A percentile compares a stretch with the other conserved stretches of the same genome.
Conservation (phyloP, 2,797 vertebrate species). For the Lindbergichthys nudifrons region DNA sequence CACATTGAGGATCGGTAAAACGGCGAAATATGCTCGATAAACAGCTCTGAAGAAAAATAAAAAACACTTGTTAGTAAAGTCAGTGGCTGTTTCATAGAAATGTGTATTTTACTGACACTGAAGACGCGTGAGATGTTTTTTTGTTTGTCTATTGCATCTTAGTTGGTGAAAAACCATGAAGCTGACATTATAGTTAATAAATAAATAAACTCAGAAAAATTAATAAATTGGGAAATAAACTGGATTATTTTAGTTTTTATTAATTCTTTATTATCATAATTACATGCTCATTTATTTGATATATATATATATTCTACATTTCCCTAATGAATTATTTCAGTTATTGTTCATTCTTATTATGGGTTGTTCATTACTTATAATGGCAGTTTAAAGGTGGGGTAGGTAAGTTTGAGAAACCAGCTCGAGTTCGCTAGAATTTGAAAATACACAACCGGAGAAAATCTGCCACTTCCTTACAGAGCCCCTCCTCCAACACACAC, state of each 20-base stretch:
- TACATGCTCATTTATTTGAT: too few relatives aligned
- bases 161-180: neutral
- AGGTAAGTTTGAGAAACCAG: too few relatives aligned
- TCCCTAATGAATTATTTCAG: too few relatives aligned
- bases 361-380: neutral
- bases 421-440: too few relatives aligned
- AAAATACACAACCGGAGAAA: too few relatives aligned
- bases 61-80: neutral
- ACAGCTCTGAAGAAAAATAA: neutral
- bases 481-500: too few relatives aligned
- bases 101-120: neutral
- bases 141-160: neutral
- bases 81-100: neutral
- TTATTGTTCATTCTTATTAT: too few relatives aligned
- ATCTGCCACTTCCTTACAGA: too few relatives aligned
- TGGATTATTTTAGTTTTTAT: too few relatives aligned
- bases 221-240: neutral
- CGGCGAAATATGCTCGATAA: constrained; percentile 7
- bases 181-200: neutral
- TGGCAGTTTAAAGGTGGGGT: neutral
- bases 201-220: neutral
- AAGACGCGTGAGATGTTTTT: neutral
- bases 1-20: neutral
- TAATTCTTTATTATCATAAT: too few relatives aligned
- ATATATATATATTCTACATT: too few relatives aligned